These are phyloP conservation scores for Melanotaenia nigrans DNA, from an alignment of 2,797 vertebrate species.

Conservation along the genomic window DNA sequence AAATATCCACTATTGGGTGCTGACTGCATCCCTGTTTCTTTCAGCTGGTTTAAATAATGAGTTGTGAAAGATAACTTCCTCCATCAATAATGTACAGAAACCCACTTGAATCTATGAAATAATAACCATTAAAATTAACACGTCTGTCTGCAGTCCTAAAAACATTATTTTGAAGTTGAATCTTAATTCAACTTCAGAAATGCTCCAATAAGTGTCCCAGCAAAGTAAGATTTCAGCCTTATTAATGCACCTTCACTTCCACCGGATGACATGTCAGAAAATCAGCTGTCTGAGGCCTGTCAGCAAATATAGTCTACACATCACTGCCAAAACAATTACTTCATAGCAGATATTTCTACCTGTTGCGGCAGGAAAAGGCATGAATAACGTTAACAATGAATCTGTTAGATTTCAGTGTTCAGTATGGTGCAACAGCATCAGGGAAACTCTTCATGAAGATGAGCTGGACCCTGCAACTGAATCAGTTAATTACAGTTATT, in stretches of 20 bases:
- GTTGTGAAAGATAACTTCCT: background rate
- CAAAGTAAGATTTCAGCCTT: background rate
- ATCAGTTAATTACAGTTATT: constrained; percentile 11
- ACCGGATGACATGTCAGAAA: background rate
- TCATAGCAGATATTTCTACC: background rate
- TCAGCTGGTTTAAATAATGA: background rate
- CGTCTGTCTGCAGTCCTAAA: background rate
- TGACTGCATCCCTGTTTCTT: background rate
- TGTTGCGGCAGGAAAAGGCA: background rate
- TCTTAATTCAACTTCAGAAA: background rate
- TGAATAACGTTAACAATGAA: constrained; percentile 1
- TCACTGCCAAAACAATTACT: background rate
- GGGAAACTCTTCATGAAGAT: background rate
- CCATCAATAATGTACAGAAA: background rate
- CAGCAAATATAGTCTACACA: background rate
- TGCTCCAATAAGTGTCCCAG: background rate
- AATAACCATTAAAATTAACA: background rate
- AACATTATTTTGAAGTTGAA: background rate
- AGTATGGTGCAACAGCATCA: background rate
- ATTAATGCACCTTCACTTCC: background rate
- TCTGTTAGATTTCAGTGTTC: background rate
- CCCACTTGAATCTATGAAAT: background rate
- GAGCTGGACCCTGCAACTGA: background rate
- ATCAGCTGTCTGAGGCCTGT: background rate
- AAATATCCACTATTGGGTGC: background rate